Base-by-base conservation (phyloP, 2,797 vertebrate species). In the Cossypha niveicapilla region DNA sequence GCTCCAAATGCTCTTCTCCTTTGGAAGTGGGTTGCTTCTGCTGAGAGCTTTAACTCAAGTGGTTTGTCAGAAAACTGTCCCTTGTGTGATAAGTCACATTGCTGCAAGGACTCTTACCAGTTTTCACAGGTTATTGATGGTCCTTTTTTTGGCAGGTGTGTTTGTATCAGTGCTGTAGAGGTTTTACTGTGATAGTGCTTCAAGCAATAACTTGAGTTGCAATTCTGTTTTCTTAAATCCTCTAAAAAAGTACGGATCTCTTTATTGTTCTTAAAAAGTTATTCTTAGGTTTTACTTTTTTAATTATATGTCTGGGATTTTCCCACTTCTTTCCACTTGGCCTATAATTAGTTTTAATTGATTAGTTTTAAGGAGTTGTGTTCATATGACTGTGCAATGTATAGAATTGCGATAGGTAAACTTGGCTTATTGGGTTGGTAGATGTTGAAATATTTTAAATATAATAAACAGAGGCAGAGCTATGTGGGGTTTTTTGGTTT, bases 231-330 rank as follows among this genome's bases (percentile, higher is more conserved):
- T 72, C 24, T 72, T 79, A n/a, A 9, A 9, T 68, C 7, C 25
- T 73, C n/a, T 62, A 48, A 41, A 94, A 93, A 90, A 86, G 56
- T 35, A 41, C 11, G 28, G 21, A 27, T 66, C 39, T 76, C 9
- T 1, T 83, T 30, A n/a, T 42, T 70, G 12, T 68, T 82, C 45
- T 21, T 8, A 75, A 66, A 73, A 66, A 16, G 44, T 48, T 81
- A 7, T 39, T 73, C 35, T 50, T 75, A 66, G 13, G 13, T 81
- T 75, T 85, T 86, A 25, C 68, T 89, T 94, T 66, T 91, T 35
- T 83, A 74, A n/a, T 62, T 18, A 25, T 82, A 41, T 57, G 11
- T 58, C 54, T 66, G 48, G 28, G 65, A 41, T 89, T 81, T 86
- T 4, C n/a, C 23, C 9, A 11, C 9, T 48, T 71, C 45, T 74